Conservation (phyloP, 2,888 invertebrate species). For the Dione juno region DNA sequence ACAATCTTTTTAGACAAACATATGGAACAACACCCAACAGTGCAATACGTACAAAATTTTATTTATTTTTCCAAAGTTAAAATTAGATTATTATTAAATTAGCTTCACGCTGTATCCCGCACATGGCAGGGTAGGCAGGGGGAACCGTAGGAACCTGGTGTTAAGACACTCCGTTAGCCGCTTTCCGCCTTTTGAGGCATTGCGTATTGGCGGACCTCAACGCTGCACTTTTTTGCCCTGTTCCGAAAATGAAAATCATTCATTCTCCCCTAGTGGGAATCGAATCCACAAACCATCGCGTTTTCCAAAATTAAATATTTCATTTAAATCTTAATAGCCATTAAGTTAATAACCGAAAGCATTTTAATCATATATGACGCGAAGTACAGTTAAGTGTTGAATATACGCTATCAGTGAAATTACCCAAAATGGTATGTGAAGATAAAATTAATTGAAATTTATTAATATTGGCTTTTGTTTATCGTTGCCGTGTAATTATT, state of each 20-base stretch:
- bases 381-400: constrained; percentile 2
- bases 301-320: neutral
- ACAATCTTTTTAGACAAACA: no score
- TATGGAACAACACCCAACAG: no score
- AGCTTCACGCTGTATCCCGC: neutral
- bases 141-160: no score
- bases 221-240: no score
- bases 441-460: constrained; percentile 20
- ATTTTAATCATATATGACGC: constrained; percentile 14
- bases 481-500: constrained; percentile 1
- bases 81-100: neutral
- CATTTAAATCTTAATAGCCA: neutral
- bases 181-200: no score
- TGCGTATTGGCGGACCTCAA: no score
- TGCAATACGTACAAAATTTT: no score
- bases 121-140: neutral
- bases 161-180: no score
- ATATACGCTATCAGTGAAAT: constrained; percentile 5
- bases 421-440: constrained; percentile 5
- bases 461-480: constrained; percentile 16
- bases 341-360: constrained; percentile 1
- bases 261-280: no score
- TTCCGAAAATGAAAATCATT: no score
- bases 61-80: neutral
- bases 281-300: neutral